Evolutionary conservation across 2,113 vertebrate genomes (phyloP), one percentile per base, ranked within the genome.

Genomic region (Lophotis ruficrista): DNA sequence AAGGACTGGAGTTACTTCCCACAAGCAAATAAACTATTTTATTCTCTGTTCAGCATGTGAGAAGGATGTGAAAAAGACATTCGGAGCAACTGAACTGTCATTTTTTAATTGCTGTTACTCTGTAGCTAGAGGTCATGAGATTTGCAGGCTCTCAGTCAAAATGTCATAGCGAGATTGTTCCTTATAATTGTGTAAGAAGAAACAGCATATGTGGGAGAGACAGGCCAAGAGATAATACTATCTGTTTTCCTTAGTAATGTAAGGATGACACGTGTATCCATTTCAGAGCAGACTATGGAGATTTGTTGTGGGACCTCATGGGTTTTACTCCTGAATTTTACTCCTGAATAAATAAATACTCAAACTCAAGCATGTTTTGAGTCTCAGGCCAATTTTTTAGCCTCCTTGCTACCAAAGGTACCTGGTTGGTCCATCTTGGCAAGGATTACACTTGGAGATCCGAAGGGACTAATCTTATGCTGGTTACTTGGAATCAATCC

Each of bases 101-200:
- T 83, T 88, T 93, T 86, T 78, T 41, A 93, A 86, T 90, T 93
- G 58, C 56, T 66, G 22, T 77, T 79, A 70, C 20, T 80, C 56
- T 41, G 38, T 70, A 90, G 47, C 75, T 51, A 60, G 75, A 83
- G 50, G 62, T 56, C 0, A 3, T 86, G 70, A 91, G 81, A 62
- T 93, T 62, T 89, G 22, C 60, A 87, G 56, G 37, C 48, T 78
- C 24, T 78, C 50, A 61, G 54, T 61, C 0, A 0, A 94, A 90
- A 90, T 58, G 83, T 69, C 83, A 43, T 21, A 41, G 73, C 30
- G 50, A 94, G 58, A 80, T 80, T 77, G 70, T 57, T 89, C 72
- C 45, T 64, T 66, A 37, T 30, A 81, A 70, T 53, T 0, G 0
- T 27, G 11, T 37, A 77, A 93, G 94, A 94, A 83, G 70, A 62